Conservation (phyloP, 2,113 vertebrate genomes). For the Elephas maximus region DNA sequence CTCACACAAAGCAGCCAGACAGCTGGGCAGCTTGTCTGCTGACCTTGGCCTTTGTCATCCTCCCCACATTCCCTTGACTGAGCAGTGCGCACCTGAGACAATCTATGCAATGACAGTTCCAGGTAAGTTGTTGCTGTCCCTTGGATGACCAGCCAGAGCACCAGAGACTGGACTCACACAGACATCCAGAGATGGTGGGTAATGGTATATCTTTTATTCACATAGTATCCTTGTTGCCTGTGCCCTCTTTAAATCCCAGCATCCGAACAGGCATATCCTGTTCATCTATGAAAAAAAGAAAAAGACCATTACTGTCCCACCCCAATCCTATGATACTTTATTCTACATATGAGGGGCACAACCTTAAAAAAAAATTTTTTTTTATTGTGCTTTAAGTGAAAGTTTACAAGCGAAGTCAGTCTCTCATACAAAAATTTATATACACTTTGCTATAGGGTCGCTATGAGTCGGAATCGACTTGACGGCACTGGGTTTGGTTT, state of each 20-base stretch:
- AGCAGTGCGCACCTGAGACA: conserved; percentile 57
- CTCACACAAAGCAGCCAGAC: conserved; percentile 25
- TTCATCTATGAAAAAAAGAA: background rate
- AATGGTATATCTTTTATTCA: background rate
- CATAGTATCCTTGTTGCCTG: background rate
- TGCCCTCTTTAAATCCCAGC: background rate
- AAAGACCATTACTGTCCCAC: too few relatives aligned
- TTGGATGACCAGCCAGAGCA: background rate
- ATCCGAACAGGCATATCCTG: background rate
- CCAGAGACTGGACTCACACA: background rate
- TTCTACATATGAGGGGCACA: background rate
- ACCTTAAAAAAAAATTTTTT: too few relatives aligned
- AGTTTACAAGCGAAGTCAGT: too few relatives aligned
- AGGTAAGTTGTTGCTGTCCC: background rate
- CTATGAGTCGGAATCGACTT: too few relatives aligned
- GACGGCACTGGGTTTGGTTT: too few relatives aligned
- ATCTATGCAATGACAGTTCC: conserved; percentile 1
- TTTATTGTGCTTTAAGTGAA: too few relatives aligned
- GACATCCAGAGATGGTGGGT: background rate
- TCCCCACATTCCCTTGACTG: conserved; percentile 33
- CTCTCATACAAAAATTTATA: too few relatives aligned
- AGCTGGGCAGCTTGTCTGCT: conserved; percentile 48
- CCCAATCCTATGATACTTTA: background rate
- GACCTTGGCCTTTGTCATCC: conserved; percentile 65
- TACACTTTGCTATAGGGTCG: too few relatives aligned